phyloP scores from a whole-genome alignment of 2,113 vertebrate genomes.

The Accipiter cooperii region DNA sequence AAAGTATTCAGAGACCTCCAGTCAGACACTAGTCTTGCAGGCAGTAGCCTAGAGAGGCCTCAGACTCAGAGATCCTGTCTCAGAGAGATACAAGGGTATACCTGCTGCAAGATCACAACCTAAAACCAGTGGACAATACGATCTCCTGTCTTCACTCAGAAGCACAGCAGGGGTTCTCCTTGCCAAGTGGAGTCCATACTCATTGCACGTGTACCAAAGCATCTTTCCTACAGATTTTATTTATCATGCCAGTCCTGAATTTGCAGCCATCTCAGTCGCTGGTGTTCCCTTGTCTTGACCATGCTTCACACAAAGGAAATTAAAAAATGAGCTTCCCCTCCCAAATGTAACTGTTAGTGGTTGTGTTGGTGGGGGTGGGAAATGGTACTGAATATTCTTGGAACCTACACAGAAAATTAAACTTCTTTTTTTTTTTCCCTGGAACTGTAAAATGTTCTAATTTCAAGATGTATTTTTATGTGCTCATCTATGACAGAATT shows the following conservation, averaged over 20 bases:
- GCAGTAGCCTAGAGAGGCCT: neutral
- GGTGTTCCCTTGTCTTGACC: neutral
- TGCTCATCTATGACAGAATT: neutral
- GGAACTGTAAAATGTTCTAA: neutral
- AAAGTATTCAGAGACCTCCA: neutral
- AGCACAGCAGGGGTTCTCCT: neutral
- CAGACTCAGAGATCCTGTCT: neutral
- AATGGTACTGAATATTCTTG: neutral
- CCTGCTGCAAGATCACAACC: neutral
- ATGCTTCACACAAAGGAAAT: neutral
- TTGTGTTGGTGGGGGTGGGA: neutral
- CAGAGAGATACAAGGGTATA: neutral
- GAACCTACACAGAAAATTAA: neutral
- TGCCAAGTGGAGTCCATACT: neutral
- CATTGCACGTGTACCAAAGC: neutral
- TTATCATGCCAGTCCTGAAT: neutral
- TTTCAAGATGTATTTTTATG: neutral
- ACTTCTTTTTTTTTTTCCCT: neutral
- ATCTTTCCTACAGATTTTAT: neutral
- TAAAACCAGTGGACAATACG: rapidly evolving
- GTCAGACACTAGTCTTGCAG: neutral
- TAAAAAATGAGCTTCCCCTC: neutral
- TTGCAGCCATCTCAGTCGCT: neutral
- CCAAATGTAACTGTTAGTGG: neutral
- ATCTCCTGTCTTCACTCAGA: neutral